Percentiles rank a stretch among this genome's conserved stretches.
Evolutionary conservation across 92 coral and sea anemone genomes (phyloP).

Genomic region (Palythoa grandiflora): DNA sequence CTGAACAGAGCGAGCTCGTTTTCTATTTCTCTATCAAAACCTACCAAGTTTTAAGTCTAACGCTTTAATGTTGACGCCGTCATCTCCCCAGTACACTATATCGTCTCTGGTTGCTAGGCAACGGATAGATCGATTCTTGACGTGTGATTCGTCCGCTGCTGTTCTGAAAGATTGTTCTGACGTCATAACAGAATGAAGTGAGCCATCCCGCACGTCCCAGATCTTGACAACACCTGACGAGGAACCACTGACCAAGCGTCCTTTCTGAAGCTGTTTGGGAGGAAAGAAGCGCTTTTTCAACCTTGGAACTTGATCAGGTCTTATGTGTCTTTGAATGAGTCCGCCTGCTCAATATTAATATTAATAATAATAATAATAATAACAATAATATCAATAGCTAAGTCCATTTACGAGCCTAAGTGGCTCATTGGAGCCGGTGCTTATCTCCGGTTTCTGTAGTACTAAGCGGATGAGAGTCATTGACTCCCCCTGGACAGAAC

Average conservation of each 20-base stretch:
- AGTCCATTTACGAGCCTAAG: no score
- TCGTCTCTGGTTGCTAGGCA: conserved; percentile 91
- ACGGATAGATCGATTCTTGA: conserved; percentile 80
- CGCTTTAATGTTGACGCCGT: conserved; percentile 93
- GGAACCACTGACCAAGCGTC: conserved; percentile 88
- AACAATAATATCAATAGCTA: no score
- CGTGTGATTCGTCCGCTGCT: conserved; percentile 48
- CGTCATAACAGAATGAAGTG: conserved; percentile 77
- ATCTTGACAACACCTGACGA: conserved; percentile 90
- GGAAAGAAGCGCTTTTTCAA: background rate
- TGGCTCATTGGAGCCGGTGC: no score
- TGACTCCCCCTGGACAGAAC: no score
- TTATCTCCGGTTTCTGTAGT: no score
- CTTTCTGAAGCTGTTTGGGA: conserved; percentile 50
- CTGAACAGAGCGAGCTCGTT: no score
- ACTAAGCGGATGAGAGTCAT: no score
- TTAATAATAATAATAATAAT: no score
- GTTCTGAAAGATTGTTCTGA: conserved; percentile 64
- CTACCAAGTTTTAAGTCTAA: conserved; percentile 89
- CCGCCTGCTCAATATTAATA: no score
- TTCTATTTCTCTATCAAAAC: background rate
- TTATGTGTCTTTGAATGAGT: no score
- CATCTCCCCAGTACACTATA: conserved; percentile 96
- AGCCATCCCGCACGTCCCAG: conserved; percentile 95
- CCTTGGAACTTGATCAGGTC: conserved; percentile 14